Evolutionary conservation across 2,113 vertebrate species (phyloP), one percentile per base, ranked within the genome.

Genomic region (Aphelocoma coerulescens): DNA sequence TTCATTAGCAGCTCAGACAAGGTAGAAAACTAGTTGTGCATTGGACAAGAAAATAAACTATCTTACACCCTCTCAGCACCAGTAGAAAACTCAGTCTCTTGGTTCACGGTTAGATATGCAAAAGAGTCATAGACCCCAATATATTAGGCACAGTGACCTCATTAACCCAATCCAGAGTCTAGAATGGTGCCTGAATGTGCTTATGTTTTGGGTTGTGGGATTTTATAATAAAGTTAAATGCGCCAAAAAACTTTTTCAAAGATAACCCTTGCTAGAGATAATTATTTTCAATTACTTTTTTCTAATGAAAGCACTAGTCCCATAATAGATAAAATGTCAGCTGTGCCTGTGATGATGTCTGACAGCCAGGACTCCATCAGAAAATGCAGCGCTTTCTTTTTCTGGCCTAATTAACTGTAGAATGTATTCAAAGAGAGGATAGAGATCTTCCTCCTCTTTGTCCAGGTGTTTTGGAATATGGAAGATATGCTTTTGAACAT

Each of bases 141-240:
- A 41, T 49, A 32, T 28, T 15, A 41, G 11, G 13, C 9, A 37
- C 13, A 27, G 32, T 33, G 13, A 2, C 24, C 61, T 57, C 23
- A 59, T 51, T 76, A n/a, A 37, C 5, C 4, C 13, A 24, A 22
- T 49, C 33, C 32, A 94, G 46, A 54, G 19, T 16, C 12, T 30
- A 82, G n/a, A 85, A 54, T 24, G 22, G 3, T 85, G 16, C 7
- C 32, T 11, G 1, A 75, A 55, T 6, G 6, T 27, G 26, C 4
- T 18, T 48, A 24, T 20, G 4, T 24, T 43, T 41, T 43, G 22
- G 10, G 2, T 20, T 65, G 8, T 61, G 13, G 0, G 4, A 30
- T 54, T 54, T 32, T 10, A 13, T 17, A 1, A 6, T 27, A 26
- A 71, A 75, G 3, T 17, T 44, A 76, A 63, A 72, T 9, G 3